Conservation (phyloP, 1,140 invertebrate genomes). For the Drosophila nigromelanica region DNA sequence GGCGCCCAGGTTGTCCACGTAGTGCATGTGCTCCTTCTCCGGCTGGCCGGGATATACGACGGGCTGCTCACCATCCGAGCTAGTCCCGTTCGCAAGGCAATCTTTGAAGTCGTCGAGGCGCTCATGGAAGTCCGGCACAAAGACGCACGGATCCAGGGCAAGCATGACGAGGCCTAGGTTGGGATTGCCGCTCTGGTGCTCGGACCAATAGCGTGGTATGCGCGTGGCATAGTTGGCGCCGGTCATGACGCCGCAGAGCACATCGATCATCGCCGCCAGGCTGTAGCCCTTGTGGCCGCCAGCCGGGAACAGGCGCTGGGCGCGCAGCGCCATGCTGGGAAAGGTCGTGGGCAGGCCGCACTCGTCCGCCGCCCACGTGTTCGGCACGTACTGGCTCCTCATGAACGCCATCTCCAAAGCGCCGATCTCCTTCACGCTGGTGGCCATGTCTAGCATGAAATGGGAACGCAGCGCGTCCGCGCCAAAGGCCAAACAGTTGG, state of each 20-base stretch:
- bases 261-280: constrained; percentile 92
- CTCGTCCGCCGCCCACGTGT: constrained; percentile 91
- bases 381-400: constrained; percentile 89
- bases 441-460: constrained; percentile 97
- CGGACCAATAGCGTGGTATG: constrained; percentile 24
- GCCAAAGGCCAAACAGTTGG: constrained; percentile 93
- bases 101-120: constrained; percentile 46
- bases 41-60: constrained; percentile 37
- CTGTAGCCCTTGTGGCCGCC: constrained; percentile 97
- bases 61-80: neutral
- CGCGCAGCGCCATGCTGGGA: constrained; percentile 86
- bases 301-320: constrained; percentile 89
- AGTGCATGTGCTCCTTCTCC: constrained; percentile 46
- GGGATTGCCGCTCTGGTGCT: neutral
- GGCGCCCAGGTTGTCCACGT: constrained; percentile 39
- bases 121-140: constrained; percentile 42
- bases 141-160: constrained; percentile 49
- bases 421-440: constrained; percentile 88
- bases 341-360: constrained; percentile 88
- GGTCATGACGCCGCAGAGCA: constrained; percentile 84
- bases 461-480: constrained; percentile 88
- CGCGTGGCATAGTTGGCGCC: constrained; percentile 44
- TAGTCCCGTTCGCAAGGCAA: constrained; percentile 17
- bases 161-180: constrained; percentile 50
- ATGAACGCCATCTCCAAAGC: constrained; percentile 90